A percentile compares a stretch with the other conserved stretches of the same genome.
Conservation (phyloP, 2,888 invertebrate genomes). For the Orchesella flavescens region DNA sequence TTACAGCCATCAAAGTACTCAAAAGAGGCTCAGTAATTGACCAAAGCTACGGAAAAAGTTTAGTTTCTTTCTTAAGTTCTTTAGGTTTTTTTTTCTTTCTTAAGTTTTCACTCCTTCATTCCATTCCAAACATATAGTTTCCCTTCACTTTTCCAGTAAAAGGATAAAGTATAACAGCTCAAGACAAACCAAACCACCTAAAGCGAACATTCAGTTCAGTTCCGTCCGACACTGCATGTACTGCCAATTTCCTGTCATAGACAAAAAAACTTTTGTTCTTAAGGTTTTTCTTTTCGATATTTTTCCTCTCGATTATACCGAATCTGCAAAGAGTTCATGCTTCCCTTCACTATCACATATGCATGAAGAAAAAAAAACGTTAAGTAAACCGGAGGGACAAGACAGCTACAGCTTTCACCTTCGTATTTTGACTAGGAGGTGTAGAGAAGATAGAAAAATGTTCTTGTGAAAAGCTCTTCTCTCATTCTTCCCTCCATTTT, state of each 20-base stretch:
- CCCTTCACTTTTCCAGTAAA: too few species aligned
- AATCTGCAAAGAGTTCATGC: not conserved
- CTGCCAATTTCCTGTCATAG: slow-evolving; percentile 58
- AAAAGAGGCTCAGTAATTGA: slow-evolving; percentile 25
- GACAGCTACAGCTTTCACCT: too few species aligned
- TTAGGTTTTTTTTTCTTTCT: slow-evolving; percentile 28
- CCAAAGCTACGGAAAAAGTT: slow-evolving; percentile 42
- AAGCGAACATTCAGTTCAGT: slow-evolving; percentile 15
- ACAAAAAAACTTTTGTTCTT: slow-evolving; percentile 39
- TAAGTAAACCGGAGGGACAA: too few species aligned
- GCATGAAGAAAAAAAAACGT: not conserved
- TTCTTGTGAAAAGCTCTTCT: too few species aligned
- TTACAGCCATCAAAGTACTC: too few species aligned
- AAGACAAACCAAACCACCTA: not conserved
- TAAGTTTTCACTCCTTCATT: slow-evolving; percentile 12
- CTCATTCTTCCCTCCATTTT: not conserved
- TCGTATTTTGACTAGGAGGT: too few species aligned
- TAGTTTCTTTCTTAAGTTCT: slow-evolving; percentile 33
- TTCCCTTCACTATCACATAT: not conserved
- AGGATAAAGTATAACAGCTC: too few species aligned
- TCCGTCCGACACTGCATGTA: slow-evolving; percentile 32
- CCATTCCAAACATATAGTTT: too few species aligned
- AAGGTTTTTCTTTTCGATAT: slow-evolving; percentile 7
- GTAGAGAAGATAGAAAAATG: too few species aligned
- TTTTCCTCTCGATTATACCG: not conserved